Conservation (phyloP, 1,140 invertebrate species). For the Aphaenogaster rudis region DNA sequence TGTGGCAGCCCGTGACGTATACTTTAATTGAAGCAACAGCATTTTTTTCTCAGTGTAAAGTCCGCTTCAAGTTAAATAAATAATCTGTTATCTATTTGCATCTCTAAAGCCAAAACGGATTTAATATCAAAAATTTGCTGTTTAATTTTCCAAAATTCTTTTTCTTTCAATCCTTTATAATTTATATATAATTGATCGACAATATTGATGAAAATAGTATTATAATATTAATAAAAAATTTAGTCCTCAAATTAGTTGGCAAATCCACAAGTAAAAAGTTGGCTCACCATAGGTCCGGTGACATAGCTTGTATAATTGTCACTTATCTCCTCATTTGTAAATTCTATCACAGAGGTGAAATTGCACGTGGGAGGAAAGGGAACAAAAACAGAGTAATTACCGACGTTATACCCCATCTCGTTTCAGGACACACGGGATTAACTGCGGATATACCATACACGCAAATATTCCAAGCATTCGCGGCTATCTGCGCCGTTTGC, state of each 20-base stretch:
- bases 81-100: neutral
- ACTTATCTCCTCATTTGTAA: constrained; percentile 48
- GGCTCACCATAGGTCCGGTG: neutral
- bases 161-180: neutral
- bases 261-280: neutral
- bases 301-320: constrained; percentile 35
- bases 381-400: constrained; percentile 56
- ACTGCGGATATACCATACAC: constrained; percentile 36
- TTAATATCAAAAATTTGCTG: neutral
- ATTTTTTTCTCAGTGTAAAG: too few relatives aligned
- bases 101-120: neutral
- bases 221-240: neutral
- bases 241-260: neutral
- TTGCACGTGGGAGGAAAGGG: neutral
- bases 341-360: constrained; percentile 39
- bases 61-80: neutral
- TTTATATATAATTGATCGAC: neutral
- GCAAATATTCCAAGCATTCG: constrained; percentile 54
- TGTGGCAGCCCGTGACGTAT: too few relatives aligned
- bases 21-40: too few relatives aligned
- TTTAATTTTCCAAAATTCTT: neutral
- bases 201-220: too few relatives aligned
- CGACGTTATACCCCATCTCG: constrained; percentile 41
- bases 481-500: constrained; percentile 26
- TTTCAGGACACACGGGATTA: constrained; percentile 44